Conservation (phyloP, 2,888 invertebrate species). For the Luperina nickerlii region DNA sequence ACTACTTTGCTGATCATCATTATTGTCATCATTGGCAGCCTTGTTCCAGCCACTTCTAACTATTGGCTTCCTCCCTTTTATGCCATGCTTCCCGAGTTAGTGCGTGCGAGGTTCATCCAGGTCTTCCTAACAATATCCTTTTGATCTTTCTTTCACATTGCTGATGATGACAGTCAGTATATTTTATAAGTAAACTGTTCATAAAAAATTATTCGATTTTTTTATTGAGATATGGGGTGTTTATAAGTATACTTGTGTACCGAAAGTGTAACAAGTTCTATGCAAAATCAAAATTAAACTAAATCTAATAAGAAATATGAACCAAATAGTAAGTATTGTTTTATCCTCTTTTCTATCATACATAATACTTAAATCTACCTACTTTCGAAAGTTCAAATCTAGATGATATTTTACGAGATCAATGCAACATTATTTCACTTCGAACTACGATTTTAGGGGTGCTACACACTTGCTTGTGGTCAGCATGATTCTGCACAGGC, state of each 20-base stretch:
- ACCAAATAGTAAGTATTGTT: neutral
- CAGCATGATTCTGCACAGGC: too few species aligned
- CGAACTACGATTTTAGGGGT: neutral
- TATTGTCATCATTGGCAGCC: too few species aligned
- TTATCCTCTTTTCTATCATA: neutral
- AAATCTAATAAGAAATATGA: neutral
- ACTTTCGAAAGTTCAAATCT: neutral
- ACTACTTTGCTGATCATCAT: too few species aligned
- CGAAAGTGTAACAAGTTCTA: neutral
- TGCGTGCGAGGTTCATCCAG: too few species aligned
- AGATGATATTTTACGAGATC: neutral
- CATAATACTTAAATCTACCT: neutral
- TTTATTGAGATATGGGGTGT: neutral
- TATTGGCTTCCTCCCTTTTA: too few species aligned
- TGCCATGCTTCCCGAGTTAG: too few species aligned
- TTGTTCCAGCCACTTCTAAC: too few species aligned
- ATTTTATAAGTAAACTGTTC: too few species aligned
- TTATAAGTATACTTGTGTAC: neutral
- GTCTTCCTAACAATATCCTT: too few species aligned
- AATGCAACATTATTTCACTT: neutral
- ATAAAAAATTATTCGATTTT: too few species aligned
- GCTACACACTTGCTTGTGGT: neutral
- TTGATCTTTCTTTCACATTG: too few species aligned
- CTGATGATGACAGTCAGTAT: too few species aligned
- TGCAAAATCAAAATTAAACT: neutral